Percentiles rank a stretch among this genome's conserved stretches.
Conservation (phyloP, 2,797 vertebrate genomes). For the Diplodus sargus region DNA sequence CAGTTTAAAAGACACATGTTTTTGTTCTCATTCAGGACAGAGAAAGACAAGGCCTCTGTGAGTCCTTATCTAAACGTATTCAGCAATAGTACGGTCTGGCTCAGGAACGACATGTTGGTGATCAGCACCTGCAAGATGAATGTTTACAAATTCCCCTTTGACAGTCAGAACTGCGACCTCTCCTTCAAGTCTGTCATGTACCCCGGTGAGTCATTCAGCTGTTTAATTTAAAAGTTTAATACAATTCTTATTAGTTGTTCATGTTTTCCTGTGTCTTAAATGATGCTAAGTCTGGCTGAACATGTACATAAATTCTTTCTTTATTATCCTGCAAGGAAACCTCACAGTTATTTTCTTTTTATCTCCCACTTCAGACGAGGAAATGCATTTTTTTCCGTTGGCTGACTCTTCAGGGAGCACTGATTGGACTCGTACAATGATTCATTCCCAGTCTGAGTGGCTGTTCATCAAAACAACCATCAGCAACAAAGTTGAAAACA, state of each 20-base stretch:
- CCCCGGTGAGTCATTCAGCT: slow-evolving; percentile 41
- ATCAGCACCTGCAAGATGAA: slow-evolving; percentile 72
- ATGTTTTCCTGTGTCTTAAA: no score
- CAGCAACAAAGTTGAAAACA: background rate
- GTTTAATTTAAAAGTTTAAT: no score
- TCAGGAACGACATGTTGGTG: slow-evolving; percentile 49
- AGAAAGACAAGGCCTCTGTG: slow-evolving; percentile 61
- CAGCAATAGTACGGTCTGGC: accelerated
- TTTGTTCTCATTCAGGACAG: slow-evolving; percentile 57
- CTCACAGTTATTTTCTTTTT: background rate
- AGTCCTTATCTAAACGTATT: slow-evolving; percentile 50
- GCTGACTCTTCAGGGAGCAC: background rate
- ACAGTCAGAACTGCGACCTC: slow-evolving; percentile 73
- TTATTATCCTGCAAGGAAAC: background rate
- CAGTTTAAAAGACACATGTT: background rate
- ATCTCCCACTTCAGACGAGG: background rate
- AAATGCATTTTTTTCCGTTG: background rate
- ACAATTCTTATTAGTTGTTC: background rate
- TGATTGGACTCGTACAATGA: background rate
- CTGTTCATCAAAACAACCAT: background rate
- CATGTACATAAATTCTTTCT: no score
- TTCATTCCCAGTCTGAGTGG: background rate
- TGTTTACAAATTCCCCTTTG: slow-evolving; percentile 74
- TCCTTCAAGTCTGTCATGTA: slow-evolving; percentile 66
- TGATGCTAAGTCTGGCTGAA: no score